phyloP scores from a whole-genome alignment of 2,888 invertebrate species.

The Drosophila testacea region DNA sequence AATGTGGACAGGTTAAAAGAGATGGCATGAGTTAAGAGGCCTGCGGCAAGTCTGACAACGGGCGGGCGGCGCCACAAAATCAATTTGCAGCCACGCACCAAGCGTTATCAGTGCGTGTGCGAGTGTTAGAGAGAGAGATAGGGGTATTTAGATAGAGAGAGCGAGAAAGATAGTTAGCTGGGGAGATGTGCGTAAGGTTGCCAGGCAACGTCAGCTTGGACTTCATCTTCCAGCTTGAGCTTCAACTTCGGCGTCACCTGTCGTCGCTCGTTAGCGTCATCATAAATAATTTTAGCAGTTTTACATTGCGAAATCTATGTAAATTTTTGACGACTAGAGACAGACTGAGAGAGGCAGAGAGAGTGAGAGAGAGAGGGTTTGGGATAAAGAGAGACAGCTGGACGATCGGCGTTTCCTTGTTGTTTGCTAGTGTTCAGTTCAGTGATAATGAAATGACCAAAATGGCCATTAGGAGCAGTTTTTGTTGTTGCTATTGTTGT shows the following conservation, averaged over 20 bases:
- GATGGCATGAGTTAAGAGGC: conserved; percentile 33
- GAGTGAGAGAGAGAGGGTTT: conserved; percentile 14
- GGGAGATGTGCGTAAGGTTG: conserved; percentile 41
- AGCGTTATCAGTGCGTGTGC: conserved; percentile 68
- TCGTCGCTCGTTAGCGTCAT: conserved; percentile 82
- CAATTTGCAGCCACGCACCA: conserved; percentile 74
- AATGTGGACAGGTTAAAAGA: conserved; percentile 66
- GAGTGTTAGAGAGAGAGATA: conserved; percentile 4
- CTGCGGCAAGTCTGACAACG: conserved; percentile 47
- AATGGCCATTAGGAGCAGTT: conserved; percentile 77
- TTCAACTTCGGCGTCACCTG: conserved; percentile 71
- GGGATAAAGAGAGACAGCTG: background rate
- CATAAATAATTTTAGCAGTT: conserved; percentile 80
- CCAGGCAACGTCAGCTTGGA: conserved; percentile 21
- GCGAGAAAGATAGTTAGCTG: conserved; percentile 4
- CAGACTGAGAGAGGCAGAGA: background rate
- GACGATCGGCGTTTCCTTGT: conserved; percentile 66
- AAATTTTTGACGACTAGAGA: conserved; percentile 70
- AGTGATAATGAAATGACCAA: conserved; percentile 76
- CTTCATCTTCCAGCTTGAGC: conserved; percentile 16
- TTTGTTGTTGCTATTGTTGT: conserved; percentile 41
- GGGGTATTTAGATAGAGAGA: background rate
- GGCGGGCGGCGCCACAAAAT: conserved; percentile 78
- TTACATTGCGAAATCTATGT: conserved; percentile 73
- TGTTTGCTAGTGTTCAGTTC: conserved; percentile 28